Percentiles rank a stretch among this genome's conserved stretches.
Conservation (phyloP, 2,888 invertebrate species). For the Drosophila subquinaria region DNA sequence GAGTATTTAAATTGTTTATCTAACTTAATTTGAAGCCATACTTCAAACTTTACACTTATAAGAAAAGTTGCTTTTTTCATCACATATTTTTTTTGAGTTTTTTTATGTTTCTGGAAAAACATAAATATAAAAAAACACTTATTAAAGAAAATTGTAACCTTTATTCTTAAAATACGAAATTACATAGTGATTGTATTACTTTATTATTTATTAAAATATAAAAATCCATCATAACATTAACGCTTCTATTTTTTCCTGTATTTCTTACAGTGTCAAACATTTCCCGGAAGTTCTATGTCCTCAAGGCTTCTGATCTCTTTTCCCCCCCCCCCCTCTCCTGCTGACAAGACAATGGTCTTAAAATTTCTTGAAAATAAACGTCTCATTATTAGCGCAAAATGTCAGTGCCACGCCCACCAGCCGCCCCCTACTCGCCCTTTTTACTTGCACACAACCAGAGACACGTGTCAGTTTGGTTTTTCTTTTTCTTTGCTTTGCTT, state of each 20-base stretch:
- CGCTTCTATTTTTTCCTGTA: no score
- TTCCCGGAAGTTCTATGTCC: background rate
- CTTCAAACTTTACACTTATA: background rate
- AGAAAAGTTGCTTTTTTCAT: no score
- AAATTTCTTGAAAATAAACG: constrained; percentile 75
- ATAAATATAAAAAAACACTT: no score
- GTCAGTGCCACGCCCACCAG: constrained; percentile 44
- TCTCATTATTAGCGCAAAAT: constrained; percentile 71
- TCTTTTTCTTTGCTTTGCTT: constrained; percentile 3
- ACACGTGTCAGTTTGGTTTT: constrained; percentile 39
- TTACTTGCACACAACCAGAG: constrained; percentile 5
- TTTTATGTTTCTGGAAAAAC: no score
- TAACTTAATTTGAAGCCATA: background rate
- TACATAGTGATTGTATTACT: no score
- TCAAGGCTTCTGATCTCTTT: background rate
- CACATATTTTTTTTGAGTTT: no score
- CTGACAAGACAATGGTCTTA: constrained; percentile 38
- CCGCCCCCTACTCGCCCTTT: constrained; percentile 1
- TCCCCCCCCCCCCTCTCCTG: rapidly evolving
- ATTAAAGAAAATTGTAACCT: no score
- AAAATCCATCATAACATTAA: background rate
- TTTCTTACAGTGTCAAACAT: no score
- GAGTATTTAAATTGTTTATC: constrained; percentile 5
- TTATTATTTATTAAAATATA: background rate
- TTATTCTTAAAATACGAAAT: no score